Base-by-base conservation (phyloP, 2,888 invertebrate species). In the Megaustenia siamemsis region DNA sequence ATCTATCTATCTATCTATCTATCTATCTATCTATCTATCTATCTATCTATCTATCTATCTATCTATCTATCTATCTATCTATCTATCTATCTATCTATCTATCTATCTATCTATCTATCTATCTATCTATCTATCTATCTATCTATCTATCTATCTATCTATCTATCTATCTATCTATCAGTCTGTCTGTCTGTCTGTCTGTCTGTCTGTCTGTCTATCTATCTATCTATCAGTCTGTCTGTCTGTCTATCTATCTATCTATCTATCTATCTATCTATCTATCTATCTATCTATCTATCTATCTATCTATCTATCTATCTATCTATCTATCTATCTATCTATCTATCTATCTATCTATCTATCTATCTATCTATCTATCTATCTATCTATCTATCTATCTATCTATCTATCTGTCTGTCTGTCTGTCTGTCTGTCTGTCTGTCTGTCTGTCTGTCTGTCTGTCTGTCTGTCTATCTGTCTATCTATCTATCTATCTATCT, bases 391-490 rank as follows among this genome's bases (percentile, higher is more conserved):
- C 63, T 63, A 6, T 68, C 49, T 45, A 5, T 68, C 49, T 49
- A 21, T 63, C 32, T 63, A 28, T n/a, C n/a, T n/a, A n/a, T n/a
- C n/a, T n/a, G n/a, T n/a, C n/a, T n/a, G 24, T 56, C 49, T 49
- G 49, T 49, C 49, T 49, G 49, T 49, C 49, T 49, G 49, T 40
- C 35, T 53, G 21, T 35, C 53, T 53, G n/a, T 43, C 35, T 24
- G 6, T 40, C 40, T 43, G 40, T 66, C 66, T 63, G 35, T 79
- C 79, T 40, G 43, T 66, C n/a, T 66, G 21, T 68, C 80, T 68
- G n/a, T 56, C 56, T 56, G 18, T 56, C 56, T 56, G 18, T 56
- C 56, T 56, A n/a, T 56, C 56, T 56, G 18, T 56, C 56, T 56
- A n/a, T 56, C 56, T 56, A n/a, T 56, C 56, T 56, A n/a, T 56